These are phyloP conservation scores for Philonicus albiceps DNA, from an alignment of 2,888 invertebrate species.

Conservation along the genomic window DNA sequence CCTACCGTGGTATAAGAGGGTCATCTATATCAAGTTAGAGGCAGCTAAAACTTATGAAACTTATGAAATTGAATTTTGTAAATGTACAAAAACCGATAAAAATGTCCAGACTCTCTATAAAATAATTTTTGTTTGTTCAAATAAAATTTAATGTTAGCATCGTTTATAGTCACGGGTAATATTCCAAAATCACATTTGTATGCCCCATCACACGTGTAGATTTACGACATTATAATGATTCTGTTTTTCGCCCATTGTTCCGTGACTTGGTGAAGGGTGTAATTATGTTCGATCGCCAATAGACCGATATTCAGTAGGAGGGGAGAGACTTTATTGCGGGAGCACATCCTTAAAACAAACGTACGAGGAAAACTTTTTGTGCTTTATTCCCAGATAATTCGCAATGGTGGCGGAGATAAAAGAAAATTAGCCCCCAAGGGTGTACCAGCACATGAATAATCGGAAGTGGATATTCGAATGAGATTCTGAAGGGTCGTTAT, in stretches of 20 bases:
- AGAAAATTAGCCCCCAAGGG: constrained; percentile 52
- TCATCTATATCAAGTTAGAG: too few species aligned
- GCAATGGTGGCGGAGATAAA: constrained; percentile 50
- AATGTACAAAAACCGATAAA: background rate
- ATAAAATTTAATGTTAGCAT: background rate
- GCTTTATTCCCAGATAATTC: constrained; percentile 47
- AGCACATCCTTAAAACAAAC: constrained; percentile 8
- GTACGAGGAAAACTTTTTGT: constrained; percentile 35
- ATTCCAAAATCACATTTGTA: constrained; percentile 17
- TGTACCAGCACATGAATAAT: constrained; percentile 51
- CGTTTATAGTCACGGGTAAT: background rate
- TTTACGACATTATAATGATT: constrained; percentile 38
- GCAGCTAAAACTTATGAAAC: too few species aligned
- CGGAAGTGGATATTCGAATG: constrained; percentile 51
- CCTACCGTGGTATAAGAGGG: too few species aligned
- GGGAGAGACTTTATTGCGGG: background rate
- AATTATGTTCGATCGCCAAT: constrained; percentile 40
- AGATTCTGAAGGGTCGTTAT: constrained; percentile 46
- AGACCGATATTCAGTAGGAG: background rate
- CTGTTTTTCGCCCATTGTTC: constrained; percentile 31
- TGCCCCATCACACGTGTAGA: constrained; percentile 23
- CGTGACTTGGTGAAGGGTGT: constrained; percentile 23
- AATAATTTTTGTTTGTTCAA: background rate
- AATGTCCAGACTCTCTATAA: background rate
- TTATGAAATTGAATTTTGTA: background rate